Evolutionary conservation across 2,113 vertebrate species (phyloP).

Genomic region (Perca fluviatilis): DNA sequence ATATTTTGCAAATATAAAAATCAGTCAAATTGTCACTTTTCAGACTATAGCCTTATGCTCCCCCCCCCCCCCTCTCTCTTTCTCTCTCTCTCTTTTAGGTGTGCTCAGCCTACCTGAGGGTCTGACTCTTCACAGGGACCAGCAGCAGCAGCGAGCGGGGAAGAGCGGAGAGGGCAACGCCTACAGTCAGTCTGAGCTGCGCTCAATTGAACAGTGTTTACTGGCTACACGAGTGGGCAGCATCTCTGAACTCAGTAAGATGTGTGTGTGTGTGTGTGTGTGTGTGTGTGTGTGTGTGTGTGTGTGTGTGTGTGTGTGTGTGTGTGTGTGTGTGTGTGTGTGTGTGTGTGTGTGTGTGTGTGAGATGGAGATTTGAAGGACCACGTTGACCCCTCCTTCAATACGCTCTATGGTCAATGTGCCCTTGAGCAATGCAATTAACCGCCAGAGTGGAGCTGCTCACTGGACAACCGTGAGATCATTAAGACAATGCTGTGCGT

Average conservation of each 20-base stretch:
- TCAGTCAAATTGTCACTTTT: not conserved
- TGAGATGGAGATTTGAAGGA: not conserved
- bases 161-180: constrained; percentile 91
- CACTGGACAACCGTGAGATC: not conserved
- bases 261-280: constrained; percentile 52
- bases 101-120: constrained; percentile 96
- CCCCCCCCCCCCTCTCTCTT: not conserved
- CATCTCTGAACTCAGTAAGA: constrained; percentile 96
- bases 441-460: not conserved
- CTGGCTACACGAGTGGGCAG: constrained; percentile 96
- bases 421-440: constrained; percentile 18
- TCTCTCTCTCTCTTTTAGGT: constrained; percentile 81
- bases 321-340: not conserved
- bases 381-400: not conserved
- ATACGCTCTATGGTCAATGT: not conserved
- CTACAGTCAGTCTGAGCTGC: constrained; percentile 95
- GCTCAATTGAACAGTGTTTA: constrained; percentile 95
- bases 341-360: not conserved
- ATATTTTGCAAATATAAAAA: too few relatives aligned
- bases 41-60: not conserved
- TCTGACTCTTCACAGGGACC: constrained; percentile 92
- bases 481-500: not conserved
- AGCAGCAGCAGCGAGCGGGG: constrained; percentile 90
- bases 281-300: constrained; percentile 7
- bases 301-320: not conserved